Base-by-base conservation (phyloP, 2,797 vertebrate genomes). In the Craterocephalus amniculus region DNA sequence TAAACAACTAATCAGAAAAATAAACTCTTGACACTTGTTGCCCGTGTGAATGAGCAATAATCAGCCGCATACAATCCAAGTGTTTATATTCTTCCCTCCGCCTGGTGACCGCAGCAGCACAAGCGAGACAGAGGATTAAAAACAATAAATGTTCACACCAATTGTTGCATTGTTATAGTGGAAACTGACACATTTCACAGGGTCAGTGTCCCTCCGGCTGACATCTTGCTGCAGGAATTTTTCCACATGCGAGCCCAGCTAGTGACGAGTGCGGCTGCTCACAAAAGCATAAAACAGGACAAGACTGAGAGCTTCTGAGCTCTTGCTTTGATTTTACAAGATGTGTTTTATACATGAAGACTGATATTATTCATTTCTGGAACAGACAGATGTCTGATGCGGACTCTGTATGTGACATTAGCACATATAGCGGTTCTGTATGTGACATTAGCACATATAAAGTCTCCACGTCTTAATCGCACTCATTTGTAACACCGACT, bases 131-230 rank as follows among this genome's bases (percentile, higher is more conserved):
- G 40, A 79, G 45, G 54, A 79, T 65, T 59, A 57, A 65, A 51
- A 77, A 85, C 62, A 78, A 81, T 80, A 72, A 75, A 75, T 79
- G 36, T 72, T 78, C 73, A 67, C 68, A 71, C 59, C 1, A 14
- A 67, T 64, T 20, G 48, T 27, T 67, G 14, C 74, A 56, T 31
- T 63, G 72, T 72, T 71, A 34, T 1, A 36, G 61, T 11, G 24
- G 58, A 65, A 67, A 72, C 59, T 29, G 62, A 76, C 65, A 63
- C n/a, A 57, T 66, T 74, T 55, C 64, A 60, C 59, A 38, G 79
- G 74, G 73, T 78, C 81, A 63, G 59, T 67, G 49, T 73, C 24
- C 69, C 45, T 64, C 49, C 29, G 16, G 64, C 34, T 61, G 77
- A 72, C 67, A 69, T 70, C 72, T 52, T 29, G 40, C 65, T 10